Evolutionary conservation across 2,888 invertebrate genomes (phyloP).

Genomic region (Amblyjoppa proteus): DNA sequence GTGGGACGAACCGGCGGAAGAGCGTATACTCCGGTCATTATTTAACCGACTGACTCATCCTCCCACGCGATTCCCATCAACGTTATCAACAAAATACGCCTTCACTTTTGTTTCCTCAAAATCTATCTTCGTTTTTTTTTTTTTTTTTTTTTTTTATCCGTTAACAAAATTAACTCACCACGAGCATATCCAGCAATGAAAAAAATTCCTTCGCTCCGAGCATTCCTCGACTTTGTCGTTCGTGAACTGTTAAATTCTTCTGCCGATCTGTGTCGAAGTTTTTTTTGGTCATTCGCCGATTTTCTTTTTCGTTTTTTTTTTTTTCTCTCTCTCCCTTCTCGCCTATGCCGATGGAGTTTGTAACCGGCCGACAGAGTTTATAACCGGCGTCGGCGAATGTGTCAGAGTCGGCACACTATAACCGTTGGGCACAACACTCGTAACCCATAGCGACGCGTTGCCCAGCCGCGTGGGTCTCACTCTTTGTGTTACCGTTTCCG

Average conservation of each 20-base stretch:
- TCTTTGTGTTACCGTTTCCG: conserved; percentile 29
- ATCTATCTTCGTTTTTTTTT: not conserved
- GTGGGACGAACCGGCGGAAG: conserved; percentile 2
- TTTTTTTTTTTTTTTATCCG: not conserved
- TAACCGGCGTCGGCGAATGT: conserved; percentile 31
- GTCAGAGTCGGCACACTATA: conserved; percentile 37
- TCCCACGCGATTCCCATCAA: conserved; percentile 38
- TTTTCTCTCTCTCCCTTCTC: not conserved
- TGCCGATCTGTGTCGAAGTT: too few species aligned
- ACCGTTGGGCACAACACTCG: conserved; percentile 64
- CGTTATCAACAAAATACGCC: not conserved
- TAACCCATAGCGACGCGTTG: conserved; percentile 69
- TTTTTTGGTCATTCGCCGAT: not conserved
- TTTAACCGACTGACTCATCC: conserved; percentile 43
- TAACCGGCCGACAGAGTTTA: not conserved
- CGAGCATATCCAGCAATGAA: conserved; percentile 49
- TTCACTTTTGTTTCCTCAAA: not conserved
- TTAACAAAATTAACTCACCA: conserved; percentile 54
- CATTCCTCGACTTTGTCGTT: conserved; percentile 29
- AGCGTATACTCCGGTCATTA: conserved; percentile 16
- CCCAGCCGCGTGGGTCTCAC: conserved; percentile 21
- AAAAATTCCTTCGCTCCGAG: conserved; percentile 45
- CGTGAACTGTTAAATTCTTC: too few species aligned
- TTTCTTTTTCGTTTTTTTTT: not conserved
- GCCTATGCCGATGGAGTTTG: not conserved